Percentiles rank a stretch among this genome's conserved stretches.
These are phyloP conservation scores for Eulithis testata DNA, from an alignment of 2,888 invertebrate species.

Conservation along the genomic window DNA sequence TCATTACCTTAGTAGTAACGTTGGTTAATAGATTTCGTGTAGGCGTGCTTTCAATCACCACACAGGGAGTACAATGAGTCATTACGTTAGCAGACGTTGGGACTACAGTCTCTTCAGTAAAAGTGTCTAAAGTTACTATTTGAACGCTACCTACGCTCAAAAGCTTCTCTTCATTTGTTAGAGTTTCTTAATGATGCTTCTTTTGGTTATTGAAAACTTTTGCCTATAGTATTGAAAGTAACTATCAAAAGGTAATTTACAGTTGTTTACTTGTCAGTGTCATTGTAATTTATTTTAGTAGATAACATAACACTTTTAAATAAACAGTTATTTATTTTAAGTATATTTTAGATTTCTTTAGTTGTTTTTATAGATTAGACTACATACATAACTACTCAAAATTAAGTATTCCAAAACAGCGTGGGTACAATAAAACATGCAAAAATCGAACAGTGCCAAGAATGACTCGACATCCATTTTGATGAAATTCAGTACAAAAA, in stretches of 20 bases:
- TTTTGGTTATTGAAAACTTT: slow-evolving; percentile 11
- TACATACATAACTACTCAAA: no score
- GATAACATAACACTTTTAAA: no score
- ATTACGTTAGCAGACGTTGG: slow-evolving; percentile 56
- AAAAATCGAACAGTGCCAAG: slow-evolving; percentile 1
- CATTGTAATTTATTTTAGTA: no score
- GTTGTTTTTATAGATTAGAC: no score
- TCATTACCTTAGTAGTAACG: slow-evolving; percentile 50
- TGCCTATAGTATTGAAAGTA: slow-evolving; percentile 6
- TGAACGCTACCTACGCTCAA: slow-evolving; percentile 58
- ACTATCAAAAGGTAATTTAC: not conserved
- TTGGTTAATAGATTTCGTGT: slow-evolving; percentile 59
- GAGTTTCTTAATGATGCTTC: slow-evolving; percentile 33
- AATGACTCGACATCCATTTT: slow-evolving; percentile 14
- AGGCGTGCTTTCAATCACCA: slow-evolving; percentile 67
- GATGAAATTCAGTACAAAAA: slow-evolving; percentile 50
- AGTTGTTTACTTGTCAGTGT: no score
- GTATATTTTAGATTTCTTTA: no score
- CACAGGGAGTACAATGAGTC: slow-evolving; percentile 63
- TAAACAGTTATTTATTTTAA: no score
- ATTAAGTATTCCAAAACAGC: no score
- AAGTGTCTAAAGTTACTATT: slow-evolving; percentile 47
- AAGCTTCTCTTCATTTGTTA: slow-evolving; percentile 44
- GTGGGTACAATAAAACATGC: not conserved
- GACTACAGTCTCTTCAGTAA: slow-evolving; percentile 38